Conservation (phyloP, 2,113 vertebrate species). For the Centropristis striata region DNA sequence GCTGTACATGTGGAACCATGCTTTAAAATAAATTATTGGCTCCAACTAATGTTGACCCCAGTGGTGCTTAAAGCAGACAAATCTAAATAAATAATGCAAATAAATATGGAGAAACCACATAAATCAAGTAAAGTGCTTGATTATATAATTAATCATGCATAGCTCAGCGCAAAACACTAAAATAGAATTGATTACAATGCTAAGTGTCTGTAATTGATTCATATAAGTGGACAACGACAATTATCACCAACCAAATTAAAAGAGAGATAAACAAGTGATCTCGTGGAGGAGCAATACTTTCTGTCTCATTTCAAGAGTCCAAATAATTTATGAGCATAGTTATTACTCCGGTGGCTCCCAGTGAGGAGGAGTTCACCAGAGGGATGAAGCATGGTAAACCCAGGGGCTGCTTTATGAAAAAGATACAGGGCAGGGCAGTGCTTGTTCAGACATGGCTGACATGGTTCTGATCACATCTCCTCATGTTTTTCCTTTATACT, state of each 20-base stretch:
- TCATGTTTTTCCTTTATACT: conserved; percentile 61
- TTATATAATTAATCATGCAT: conserved; percentile 69
- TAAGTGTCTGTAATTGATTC: conserved; percentile 73
- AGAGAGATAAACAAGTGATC: conserved; percentile 65
- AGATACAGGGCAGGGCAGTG: conserved; percentile 32
- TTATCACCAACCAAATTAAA: conserved; percentile 77
- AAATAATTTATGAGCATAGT: conserved; percentile 65
- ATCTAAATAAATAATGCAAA: conserved; percentile 48
- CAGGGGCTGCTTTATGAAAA: conserved; percentile 29
- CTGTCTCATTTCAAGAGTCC: conserved; percentile 43
- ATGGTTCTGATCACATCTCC: conserved; percentile 68
- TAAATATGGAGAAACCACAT: conserved; percentile 47
- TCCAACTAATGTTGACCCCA: conserved; percentile 29
- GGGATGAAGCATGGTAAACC: conserved; percentile 44
- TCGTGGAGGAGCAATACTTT: conserved; percentile 42
- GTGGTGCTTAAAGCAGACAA: neutral
- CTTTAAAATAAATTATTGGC: neutral
- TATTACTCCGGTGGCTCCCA: conserved; percentile 35
- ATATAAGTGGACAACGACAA: conserved; percentile 74
- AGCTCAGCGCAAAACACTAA: conserved; percentile 53
- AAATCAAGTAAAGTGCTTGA: conserved; percentile 64
- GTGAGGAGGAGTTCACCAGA: conserved; percentile 39
- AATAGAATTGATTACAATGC: conserved; percentile 73
- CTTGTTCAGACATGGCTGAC: conserved; percentile 65
- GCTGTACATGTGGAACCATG: too few species aligned